phyloP scores from a whole-genome alignment of 2,797 vertebrate genomes.

The Tapirus indicus region DNA sequence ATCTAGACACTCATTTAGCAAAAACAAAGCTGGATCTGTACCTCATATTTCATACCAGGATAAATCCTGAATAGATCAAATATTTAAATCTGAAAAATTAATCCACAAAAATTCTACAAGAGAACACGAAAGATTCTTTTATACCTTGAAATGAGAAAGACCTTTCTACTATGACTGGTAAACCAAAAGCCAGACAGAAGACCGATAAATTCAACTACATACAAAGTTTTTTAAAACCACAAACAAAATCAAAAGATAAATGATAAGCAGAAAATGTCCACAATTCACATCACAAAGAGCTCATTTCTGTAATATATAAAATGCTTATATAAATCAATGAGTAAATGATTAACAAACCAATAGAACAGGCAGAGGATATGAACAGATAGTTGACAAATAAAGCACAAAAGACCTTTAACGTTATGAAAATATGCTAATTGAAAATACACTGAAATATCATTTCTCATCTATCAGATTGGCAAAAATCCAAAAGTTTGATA shows the following conservation, averaged over 20 bases:
- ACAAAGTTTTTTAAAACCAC: neutral
- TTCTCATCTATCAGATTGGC: neutral
- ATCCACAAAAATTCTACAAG: neutral
- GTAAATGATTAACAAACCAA: slow-evolving; percentile 1
- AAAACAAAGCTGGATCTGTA: neutral
- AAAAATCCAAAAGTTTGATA: slow-evolving; percentile 13
- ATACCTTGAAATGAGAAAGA: neutral
- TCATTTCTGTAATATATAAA: neutral
- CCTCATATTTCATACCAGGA: neutral
- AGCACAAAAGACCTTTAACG: neutral
- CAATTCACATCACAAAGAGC: neutral
- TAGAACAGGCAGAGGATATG: neutral
- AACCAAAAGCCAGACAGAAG: slow-evolving; percentile 2
- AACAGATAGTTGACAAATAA: neutral
- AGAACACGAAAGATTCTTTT: slow-evolving; percentile 1
- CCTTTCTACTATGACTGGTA: neutral
- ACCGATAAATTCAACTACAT: neutral
- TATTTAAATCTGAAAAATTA: neutral
- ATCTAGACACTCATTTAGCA: neutral
- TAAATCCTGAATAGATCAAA: neutral
- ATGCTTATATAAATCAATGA: neutral
- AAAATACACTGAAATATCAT: slow-evolving; percentile 48
- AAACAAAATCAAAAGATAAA: slow-evolving; percentile 27
- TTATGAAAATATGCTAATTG: neutral
- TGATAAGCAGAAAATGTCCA: neutral